Evolutionary conservation across 2,797 vertebrate species (phyloP), one percentile per base, ranked within the genome.

Genomic region (Carcharodon carcharias): DNA sequence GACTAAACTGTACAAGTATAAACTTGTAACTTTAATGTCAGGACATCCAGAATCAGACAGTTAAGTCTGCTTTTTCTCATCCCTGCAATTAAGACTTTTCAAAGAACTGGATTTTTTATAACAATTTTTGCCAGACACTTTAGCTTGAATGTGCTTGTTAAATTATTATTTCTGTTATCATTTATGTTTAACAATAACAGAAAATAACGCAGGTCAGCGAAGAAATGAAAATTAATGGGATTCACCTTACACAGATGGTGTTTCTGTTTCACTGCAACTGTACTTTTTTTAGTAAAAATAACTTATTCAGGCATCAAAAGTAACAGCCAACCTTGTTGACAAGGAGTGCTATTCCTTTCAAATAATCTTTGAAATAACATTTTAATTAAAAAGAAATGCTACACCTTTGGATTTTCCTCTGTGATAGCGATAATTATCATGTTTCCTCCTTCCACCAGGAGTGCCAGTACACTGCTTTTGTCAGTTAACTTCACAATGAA

Each of bases 81-180:
- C 54, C 94, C 94, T 58, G 28, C 69, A 54, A 95, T 95, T 95
- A 95, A 95, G 28, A 73, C 54, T 95, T 95, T 69, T 95, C 45
- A 73, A 95, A 95, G 40, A 77, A 50, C 54, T 73, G 35, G 26
- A 26, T 73, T 94, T 94, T 94, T 54, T 21, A 3, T 50, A 31
- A 95, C 16, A 14, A 73, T n/a, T 8, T 77, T 77, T 95, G 35
- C 28, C 50, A 95, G 45, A 95, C 94, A 95, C 45, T 26, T 73
- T 73, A 54, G 50, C 94, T 95, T 95, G 69, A 77, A 95, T 54
- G 50, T 95, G 50, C 45, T 77, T 95, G 50, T 95, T 73, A 77
- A 56, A 23, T 40, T 95, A 71, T 77, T 95, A 95, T 77, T 95
- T 54, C 50, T 95, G 69, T 71, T 77, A 77, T 71, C 11, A 56